Conservation (phyloP, 2,113 vertebrate species). For the Proterorhinus semilunaris region DNA sequence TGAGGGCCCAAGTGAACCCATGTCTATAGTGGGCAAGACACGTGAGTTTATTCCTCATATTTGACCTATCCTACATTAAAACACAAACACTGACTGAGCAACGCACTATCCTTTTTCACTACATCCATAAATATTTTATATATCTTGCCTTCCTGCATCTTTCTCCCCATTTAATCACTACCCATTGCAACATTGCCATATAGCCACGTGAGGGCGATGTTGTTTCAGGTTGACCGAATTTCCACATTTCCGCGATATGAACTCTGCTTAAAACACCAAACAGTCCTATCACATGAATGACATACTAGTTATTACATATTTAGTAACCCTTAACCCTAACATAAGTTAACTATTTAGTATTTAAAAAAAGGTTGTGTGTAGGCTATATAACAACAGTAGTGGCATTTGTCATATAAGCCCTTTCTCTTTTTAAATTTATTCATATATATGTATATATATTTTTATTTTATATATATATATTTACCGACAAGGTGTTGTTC, state of each 20-base stretch:
- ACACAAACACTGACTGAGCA: too few relatives aligned
- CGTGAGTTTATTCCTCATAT: constrained; percentile 65
- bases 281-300: too few relatives aligned
- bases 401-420: too few relatives aligned
- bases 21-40: constrained; percentile 80
- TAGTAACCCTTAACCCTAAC: too few relatives aligned
- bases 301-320: too few relatives aligned
- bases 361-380: too few relatives aligned
- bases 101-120: too few relatives aligned
- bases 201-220: constrained; percentile 48
- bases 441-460: background rate
- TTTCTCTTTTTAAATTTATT: background rate
- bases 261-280: too few relatives aligned
- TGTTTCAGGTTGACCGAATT: constrained; percentile 6
- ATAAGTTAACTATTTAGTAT: too few relatives aligned
- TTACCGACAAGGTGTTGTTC: constrained; percentile 5
- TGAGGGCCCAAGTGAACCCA: constrained; percentile 76
- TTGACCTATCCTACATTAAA: too few relatives aligned
- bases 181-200: constrained; percentile 27
- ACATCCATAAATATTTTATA: background rate
- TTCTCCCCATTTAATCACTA: background rate
- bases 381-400: too few relatives aligned
- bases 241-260: too few relatives aligned
- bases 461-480: background rate
- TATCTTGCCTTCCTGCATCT: background rate